These are phyloP conservation scores for Butorides virescens DNA, from an alignment of 2,113 vertebrate genomes.

Conservation along the genomic window DNA sequence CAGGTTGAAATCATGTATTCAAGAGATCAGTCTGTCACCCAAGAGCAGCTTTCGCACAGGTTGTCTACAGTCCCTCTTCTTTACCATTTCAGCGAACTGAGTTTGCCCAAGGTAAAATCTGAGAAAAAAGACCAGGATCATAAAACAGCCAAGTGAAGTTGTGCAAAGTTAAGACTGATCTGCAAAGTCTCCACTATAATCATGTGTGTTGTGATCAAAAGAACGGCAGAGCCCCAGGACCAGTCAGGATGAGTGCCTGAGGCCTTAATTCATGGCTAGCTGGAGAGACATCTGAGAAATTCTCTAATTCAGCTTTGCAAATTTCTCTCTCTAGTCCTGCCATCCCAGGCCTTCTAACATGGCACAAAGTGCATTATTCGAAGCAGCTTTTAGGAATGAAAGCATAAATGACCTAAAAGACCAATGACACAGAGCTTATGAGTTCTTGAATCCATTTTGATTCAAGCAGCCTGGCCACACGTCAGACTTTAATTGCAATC, in stretches of 20 bases:
- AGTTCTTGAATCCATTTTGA: slow-evolving; percentile 12
- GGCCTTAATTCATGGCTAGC: not conserved
- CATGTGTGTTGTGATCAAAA: not conserved
- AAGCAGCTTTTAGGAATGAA: slow-evolving; percentile 19
- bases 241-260: not conserved
- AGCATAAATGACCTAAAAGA: slow-evolving; percentile 9
- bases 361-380: not conserved
- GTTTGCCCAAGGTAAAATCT: not conserved
- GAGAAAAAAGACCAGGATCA: not conserved
- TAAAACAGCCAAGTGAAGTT: not conserved
- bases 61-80: not conserved
- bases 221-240: not conserved
- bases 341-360: not conserved
- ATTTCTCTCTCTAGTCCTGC: not conserved
- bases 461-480: not conserved
- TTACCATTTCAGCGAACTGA: not conserved
- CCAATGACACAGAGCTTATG: not conserved
- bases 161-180: not conserved
- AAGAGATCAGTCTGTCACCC: not conserved
- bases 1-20: not conserved
- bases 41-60: not conserved
- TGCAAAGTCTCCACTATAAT: not conserved
- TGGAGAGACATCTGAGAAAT: not conserved
- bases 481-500: not conserved
- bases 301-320: not conserved